These are phyloP conservation scores for Callospermophilus lateralis DNA, from an alignment of 2,113 vertebrate species.

Conservation along the genomic window DNA sequence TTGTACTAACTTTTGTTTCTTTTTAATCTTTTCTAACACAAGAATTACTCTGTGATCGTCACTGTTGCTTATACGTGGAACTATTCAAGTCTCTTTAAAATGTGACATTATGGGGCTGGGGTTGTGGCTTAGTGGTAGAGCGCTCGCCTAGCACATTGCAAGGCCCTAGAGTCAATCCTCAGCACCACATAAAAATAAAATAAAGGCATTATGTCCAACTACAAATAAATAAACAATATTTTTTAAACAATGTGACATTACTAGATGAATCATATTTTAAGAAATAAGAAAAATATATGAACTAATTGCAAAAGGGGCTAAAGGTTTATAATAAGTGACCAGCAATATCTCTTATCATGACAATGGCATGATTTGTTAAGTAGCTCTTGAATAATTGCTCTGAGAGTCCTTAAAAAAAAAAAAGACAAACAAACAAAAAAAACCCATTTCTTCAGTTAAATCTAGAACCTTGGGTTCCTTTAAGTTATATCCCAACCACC, in stretches of 20 bases:
- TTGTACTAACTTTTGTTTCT: neutral
- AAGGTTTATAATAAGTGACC: neutral
- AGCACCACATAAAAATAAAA: no score
- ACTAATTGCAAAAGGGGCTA: neutral
- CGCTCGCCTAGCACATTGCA: no score
- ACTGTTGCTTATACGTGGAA: neutral
- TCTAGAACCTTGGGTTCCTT: neutral
- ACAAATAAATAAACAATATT: no score
- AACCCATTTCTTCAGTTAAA: neutral
- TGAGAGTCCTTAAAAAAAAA: neutral
- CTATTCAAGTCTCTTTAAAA: conserved; percentile 20
- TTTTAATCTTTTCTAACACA: neutral
- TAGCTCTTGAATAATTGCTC: neutral
- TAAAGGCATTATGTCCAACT: no score
- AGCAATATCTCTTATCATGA: neutral
- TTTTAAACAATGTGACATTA: neutral
- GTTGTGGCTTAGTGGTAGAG: no score
- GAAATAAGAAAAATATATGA: neutral
- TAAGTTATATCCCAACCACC: neutral
- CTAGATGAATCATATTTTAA: conserved; percentile 15
- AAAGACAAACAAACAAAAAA: no score
- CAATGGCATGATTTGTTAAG: neutral
- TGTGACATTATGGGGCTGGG: neutral
- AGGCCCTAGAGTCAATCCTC: no score
- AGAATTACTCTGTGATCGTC: neutral